Evolutionary conservation across 1,140 invertebrate genomes (phyloP).

Genomic region (Trichonephila clavata): DNA sequence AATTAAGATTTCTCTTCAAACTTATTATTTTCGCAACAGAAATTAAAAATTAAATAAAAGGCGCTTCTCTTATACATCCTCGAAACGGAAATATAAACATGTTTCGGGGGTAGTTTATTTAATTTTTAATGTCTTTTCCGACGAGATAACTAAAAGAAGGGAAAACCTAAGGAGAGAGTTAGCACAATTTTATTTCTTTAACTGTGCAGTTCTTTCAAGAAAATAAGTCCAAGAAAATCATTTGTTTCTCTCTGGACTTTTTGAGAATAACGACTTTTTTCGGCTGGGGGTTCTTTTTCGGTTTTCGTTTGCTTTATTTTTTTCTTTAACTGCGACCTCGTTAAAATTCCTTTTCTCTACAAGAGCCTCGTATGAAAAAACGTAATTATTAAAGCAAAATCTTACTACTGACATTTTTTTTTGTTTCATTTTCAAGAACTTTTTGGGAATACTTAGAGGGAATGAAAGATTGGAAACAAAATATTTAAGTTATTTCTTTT

Average conservation of each 20-base stretch:
- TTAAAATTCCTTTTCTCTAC: not conserved
- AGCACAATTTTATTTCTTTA: not conserved
- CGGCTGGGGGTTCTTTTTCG: not conserved
- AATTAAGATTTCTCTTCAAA: not conserved
- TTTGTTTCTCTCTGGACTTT: not conserved
- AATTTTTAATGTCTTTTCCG: not conserved
- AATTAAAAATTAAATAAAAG: not conserved
- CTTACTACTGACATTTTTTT: not conserved
- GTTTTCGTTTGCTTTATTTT: not conserved
- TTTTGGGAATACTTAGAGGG: not conserved
- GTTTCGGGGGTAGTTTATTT: not conserved
- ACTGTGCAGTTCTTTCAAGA: not conserved
- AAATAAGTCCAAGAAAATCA: not conserved
- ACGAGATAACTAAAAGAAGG: not conserved
- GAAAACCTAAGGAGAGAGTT: not conserved
- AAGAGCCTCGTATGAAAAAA: not conserved
- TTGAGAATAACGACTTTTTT: conserved; percentile 1
- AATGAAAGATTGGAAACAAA: not conserved
- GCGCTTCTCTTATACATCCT: not conserved
- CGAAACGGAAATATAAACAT: not conserved
- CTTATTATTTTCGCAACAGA: not conserved
- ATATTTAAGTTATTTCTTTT: conserved; percentile 8
- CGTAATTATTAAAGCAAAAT: not conserved
- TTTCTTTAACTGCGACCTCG: not conserved
- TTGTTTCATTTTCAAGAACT: not conserved